Base-by-base conservation (phyloP, 2,113 vertebrate genomes). In the Hypomesus transpacificus region DNA sequence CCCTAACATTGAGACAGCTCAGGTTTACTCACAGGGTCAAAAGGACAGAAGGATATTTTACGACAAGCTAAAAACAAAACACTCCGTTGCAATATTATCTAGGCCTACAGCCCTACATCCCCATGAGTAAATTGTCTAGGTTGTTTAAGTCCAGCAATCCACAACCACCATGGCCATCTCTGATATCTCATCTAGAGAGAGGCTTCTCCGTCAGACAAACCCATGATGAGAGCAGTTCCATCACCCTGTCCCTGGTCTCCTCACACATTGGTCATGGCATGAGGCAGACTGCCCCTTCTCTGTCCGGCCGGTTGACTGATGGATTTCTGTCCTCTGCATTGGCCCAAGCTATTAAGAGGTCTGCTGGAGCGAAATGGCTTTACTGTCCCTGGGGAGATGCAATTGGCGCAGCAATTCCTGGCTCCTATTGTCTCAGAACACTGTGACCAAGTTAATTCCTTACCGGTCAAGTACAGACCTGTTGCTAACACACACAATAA, bases 381-480 rank as follows among this genome's bases (percentile, higher is more conserved):
- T 70, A 78, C 82, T 75, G 76, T 84, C 89, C 83, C 85, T 75
- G 53, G 64, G 83, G 80, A 79, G 81, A 77, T 80, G 81, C 79
- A 83, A 87, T 73, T 84, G 75, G 81, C 80, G 85, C 79, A 81
- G 84, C 83, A 84, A 80, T 84, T 85, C 76, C 82, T 84, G 79
- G 74, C 69, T 67, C 66, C 79, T 81, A 85, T 84, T 84, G 81
- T 90, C 81, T 79, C 22, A 75, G 81, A 77, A 81, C 78, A 60
- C 75, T 77, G 74, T 79, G 77, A 87, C 84, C 81, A 85, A 87
- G 81, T 90, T 87, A 72, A 89, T 90, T 90, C 89, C 84, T 84
- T 87, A 70, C 76, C 73, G 87, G 80, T 83, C 83, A 89, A 84
- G 82, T 85, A 82, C 65, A 84, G 84, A 87, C 67, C 77, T 80